phyloP scores from a whole-genome alignment of 2,113 vertebrate species.

The Thamnaconus septentrionalis region DNA sequence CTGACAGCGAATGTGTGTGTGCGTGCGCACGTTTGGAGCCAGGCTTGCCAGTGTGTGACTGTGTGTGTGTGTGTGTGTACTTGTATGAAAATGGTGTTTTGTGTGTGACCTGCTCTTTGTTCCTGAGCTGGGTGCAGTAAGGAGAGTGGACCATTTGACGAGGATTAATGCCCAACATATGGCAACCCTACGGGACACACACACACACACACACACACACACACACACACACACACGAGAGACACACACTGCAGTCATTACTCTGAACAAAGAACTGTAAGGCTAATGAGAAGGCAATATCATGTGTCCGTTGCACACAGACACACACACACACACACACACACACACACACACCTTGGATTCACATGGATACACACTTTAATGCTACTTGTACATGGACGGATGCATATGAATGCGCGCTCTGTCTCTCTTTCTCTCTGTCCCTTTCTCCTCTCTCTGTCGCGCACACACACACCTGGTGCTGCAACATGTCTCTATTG shows the following conservation, averaged over 20 bases:
- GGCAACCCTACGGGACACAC: slow-evolving; percentile 71
- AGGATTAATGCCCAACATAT: slow-evolving; percentile 78
- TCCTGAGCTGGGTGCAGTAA: slow-evolving; percentile 58
- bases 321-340: slow-evolving; percentile 32
- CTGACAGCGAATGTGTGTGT: slow-evolving; percentile 18
- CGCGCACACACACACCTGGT: slow-evolving; percentile 37
- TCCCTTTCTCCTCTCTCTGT: too few species aligned
- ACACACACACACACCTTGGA: slow-evolving; percentile 15
- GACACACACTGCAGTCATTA: slow-evolving; percentile 65
- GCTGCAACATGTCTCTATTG: slow-evolving; percentile 39
- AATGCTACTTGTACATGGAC: slow-evolving; percentile 46
- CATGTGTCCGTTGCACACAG: slow-evolving; percentile 60
- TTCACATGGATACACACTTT: slow-evolving; percentile 41
- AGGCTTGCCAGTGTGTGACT: neutral
- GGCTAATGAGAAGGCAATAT: slow-evolving; percentile 70
- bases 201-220: slow-evolving; percentile 46
- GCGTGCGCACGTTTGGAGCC: slow-evolving; percentile 8
- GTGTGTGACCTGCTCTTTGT: slow-evolving; percentile 72
- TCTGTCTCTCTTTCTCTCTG: too few species aligned
- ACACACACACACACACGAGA: slow-evolving; percentile 39
- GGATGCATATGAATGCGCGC: slow-evolving; percentile 48
- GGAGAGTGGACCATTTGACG: slow-evolving; percentile 67
- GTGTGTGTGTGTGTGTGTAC: slow-evolving; percentile 14
- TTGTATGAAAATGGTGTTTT: slow-evolving; percentile 16
- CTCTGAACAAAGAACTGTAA: slow-evolving; percentile 70